Evolutionary conservation across 2,797 vertebrate species (phyloP), one percentile per base, ranked within the genome.

Genomic region (Myoxocephalus aenaeus): DNA sequence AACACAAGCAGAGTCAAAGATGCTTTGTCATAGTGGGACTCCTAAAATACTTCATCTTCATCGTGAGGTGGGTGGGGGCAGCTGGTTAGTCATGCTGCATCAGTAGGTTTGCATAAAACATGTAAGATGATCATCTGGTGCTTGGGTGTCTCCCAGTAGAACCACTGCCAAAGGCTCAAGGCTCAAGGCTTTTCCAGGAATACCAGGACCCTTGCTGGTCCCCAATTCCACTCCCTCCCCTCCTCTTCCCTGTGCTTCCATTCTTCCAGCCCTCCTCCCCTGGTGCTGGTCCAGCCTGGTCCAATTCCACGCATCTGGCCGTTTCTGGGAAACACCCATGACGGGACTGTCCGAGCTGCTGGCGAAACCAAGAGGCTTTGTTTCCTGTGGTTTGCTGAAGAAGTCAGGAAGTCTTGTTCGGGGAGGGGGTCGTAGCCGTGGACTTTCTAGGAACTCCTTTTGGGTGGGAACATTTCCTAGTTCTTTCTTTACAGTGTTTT

Each of bases 271-370:
- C 56, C 57, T 42, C 65, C 46, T 27, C 53, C 46, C 53, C 64
- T 82, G 58, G 85, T 65, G 0, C 78, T 5, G 34, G 0, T 73
- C 90, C 85, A 86, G 74, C 59, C 73, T 86, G n/a, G n/a, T 89
- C 76, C 77, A 88, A 91, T 92, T 90, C 86, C 83, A 73, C 20
- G 66, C 87, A 90, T 92, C 83, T 91, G 88, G 70, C 86, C 68
- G 75, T 86, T 93, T 94, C 88, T 91, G 78, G 90, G 91, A 94
- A 94, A 89, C 90, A 77, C 89, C 88, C 86, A 79, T 83, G 65
- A 50, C 73, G 75, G 46, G 63, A 81, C 69, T 48, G 81, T 91
- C 81, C 75, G 58, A 66, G 73, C 72, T 72, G 38, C 77, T 85
- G 81, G n/a, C 5, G 67, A 90, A 91, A 90, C 90, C 90, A 85